Evolutionary conservation across 2,888 invertebrate species (phyloP), one percentile per base, ranked within the genome.

Genomic region (Smittia sp.): DNA sequence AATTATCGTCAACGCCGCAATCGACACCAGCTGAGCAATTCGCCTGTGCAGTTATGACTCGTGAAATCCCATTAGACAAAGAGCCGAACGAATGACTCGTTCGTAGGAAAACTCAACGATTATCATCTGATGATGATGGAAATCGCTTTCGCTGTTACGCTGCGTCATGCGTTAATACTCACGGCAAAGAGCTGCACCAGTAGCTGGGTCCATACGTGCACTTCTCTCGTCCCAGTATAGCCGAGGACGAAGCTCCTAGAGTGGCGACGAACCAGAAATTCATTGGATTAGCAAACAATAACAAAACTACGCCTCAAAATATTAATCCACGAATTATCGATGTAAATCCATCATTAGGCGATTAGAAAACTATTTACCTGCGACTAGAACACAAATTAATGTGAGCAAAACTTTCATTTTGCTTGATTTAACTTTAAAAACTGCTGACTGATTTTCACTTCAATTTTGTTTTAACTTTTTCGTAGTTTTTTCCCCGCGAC

Each of bases 131-230:
- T 13, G 39, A 39, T 7, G 13, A 39, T 7, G 39, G 39, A 39
- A 13, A 39, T 39, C 13, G 39, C 13, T 39, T 39, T 39, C 13
- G 18, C 15, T 9, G 15, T n/a, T 6, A 7, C 9, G 54, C 9
- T n/a, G 54, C 18, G 15, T 54, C 15, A 13, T 39, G 39, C 39
- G 13, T 15, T 20, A 18, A 13, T 22, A 62, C 72, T 72, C 24
- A 72, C 72, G 38, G 18, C 9, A 72, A 20, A 11, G 54, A 54
- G 2, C 25, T 38, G n/a, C 72, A 72, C 72, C 72, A 72, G 18
- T 72, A 72, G 2, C 15, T 7, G 9, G 72, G 72, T 7, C 72
- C 72, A 32, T 38, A 62, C 7, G 72, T 72, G 24, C 72, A 72
- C 15, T 72, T 58, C 6, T 72, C 38, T 20, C 38, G 15, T 20